phyloP scores from a whole-genome alignment of 1,140 invertebrate species.

The Arion vulgaris region DNA sequence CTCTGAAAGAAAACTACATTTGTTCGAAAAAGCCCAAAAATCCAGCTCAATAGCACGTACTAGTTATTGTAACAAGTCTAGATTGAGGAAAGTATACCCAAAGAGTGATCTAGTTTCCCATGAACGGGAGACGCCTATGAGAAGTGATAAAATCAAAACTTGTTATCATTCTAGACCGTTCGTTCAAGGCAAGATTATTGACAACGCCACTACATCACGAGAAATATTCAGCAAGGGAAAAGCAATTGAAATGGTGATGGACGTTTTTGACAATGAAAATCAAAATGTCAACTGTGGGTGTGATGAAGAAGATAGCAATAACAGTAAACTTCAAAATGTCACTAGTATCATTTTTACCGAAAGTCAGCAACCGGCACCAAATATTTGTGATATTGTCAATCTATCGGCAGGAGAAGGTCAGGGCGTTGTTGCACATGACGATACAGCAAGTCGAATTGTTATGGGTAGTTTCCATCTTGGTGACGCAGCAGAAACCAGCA shows the following conservation, averaged over 20 bases:
- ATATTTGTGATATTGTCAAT: background rate
- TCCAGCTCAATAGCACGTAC: background rate
- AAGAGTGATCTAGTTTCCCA: no score
- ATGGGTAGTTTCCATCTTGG: background rate
- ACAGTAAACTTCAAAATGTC: background rate
- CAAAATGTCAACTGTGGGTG: background rate
- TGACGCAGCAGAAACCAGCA: background rate
- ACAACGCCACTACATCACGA: background rate
- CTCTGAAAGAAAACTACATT: background rate
- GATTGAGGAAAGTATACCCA: no score
- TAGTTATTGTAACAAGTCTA: no score
- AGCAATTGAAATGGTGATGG: background rate
- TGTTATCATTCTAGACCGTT: no score
- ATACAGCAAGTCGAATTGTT: background rate
- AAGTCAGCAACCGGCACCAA: background rate
- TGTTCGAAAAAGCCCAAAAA: background rate
- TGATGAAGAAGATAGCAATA: background rate
- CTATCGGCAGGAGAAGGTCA: background rate
- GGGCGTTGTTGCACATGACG: background rate
- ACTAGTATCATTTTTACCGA: background rate
- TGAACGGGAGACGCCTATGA: no score
- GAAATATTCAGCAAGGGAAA: background rate
- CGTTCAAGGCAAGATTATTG: no score
- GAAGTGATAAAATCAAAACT: no score
- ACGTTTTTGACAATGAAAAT: background rate